Evolutionary conservation across 2,797 vertebrate species (phyloP).

Genomic region (Adelosebastes latens): DNA sequence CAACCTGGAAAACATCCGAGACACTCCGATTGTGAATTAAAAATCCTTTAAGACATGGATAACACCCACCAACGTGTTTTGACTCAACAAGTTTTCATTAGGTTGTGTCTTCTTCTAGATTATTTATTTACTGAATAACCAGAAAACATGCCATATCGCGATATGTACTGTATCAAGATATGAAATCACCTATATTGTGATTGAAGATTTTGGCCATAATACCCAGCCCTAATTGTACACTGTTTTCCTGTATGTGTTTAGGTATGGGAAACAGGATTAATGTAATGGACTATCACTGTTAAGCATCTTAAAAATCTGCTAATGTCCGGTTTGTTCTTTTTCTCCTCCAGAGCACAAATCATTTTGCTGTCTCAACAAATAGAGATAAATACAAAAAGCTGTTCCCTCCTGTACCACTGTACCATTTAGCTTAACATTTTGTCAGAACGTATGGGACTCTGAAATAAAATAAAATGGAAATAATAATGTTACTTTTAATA

Average conservation of each 20-base stretch:
- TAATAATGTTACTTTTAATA: slow-evolving; percentile 2
- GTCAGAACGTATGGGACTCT: background rate
- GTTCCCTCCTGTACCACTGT: background rate
- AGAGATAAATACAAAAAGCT: background rate
- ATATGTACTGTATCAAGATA: background rate
- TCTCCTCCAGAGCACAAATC: background rate
- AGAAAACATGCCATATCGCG: background rate
- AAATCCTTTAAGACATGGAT: too few species aligned
- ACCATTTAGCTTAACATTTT: background rate
- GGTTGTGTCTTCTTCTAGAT: too few species aligned
- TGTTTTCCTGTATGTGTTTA: background rate
- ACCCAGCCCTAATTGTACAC: background rate
- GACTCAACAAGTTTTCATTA: too few species aligned
- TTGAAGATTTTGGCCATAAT: background rate
- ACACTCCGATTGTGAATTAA: too few species aligned
- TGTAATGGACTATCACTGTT: background rate
- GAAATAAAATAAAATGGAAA: slow-evolving; percentile 2
- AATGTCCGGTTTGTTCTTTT: background rate
- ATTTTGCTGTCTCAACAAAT: background rate
- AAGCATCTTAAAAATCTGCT: background rate
- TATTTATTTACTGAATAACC: background rate
- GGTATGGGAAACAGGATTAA: background rate
- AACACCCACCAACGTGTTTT: too few species aligned
- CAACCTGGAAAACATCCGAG: too few species aligned
- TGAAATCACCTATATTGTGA: background rate